Evolutionary conservation across 2,113 vertebrate genomes (phyloP), one percentile per base, ranked within the genome.

Genomic region (Microcebus murinus): DNA sequence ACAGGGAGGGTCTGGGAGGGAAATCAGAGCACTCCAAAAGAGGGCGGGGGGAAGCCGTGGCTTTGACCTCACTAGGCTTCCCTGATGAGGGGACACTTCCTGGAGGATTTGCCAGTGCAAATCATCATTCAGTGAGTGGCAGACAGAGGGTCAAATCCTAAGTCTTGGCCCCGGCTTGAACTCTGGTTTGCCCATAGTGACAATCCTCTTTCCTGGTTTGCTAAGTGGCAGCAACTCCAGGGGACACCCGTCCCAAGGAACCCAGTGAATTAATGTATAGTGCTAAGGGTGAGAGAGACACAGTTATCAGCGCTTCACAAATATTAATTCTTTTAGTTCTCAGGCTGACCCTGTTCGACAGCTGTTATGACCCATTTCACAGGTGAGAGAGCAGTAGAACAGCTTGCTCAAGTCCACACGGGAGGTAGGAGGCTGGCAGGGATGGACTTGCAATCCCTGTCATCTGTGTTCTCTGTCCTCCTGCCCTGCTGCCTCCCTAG

Each of bases 11-110:
- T 15, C 4, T 13, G 39, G 7, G 21, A 61, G 39, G 11, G 57
- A 81, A 76, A 48, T 21, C 9, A 55, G 55, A 57, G 17, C 74
- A 20, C 48, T 59, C 50, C 36, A 42, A 36, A 52, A 71, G 31
- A 73, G 59, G 61, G 4, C 29, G 68, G 27, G 11, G 23, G 61
- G n/a, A 31, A 29, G 57, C 17, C 21, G 42, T 18, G 18, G 27
- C 36, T 93, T 94, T 71, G 50, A 91, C 65, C 45, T 59, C 87
- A 92, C 82, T 55, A 70, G 82, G 55, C 21, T 68, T 71, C 4
- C 36, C 8, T 4, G 29, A 45, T 8, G 27, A 17, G 9, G 61
- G 23, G 29, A 34, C 71, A 70, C 15, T 34, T 91, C 39, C 52
- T 73, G 23, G 4, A 82, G 79, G 87, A 52, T 81, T 76, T 90